Evolutionary conservation across 2,888 invertebrate species (phyloP), one percentile per base, ranked within the genome.

Genomic region (Mythimna ferrago): DNA sequence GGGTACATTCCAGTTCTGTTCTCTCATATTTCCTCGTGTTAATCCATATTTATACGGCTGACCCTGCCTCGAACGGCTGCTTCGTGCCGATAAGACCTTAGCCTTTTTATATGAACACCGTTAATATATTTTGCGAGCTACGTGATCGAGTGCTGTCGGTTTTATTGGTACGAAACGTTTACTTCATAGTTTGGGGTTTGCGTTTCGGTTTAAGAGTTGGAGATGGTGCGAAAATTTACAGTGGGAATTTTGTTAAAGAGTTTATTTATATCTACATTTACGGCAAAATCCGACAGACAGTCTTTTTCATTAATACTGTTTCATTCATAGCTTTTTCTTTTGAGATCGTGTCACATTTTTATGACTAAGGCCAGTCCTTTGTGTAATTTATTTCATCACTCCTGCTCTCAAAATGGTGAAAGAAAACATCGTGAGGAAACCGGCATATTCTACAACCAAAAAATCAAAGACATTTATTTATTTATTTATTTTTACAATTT

Each of bases 11-110:
- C 86, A 87, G 78, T 85, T 86, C 83, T 90, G 86, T 90, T 87
- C 76, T 78, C 90, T 93, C 91, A 93, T 93, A 94, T 93, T 94
- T 93, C 90, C 91, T 86, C 89, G 87, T 81, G 88, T 89, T 94
- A 94, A 94, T 94, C 94, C 94, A 94, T 94, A 94, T 95, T 95
- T 94, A 95, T 94, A 92, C 88, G 90, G 91, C 92, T 90, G 93
- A 92, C 94, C 94, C 93, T 88, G 87, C 86, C 81, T 86, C 84
- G 79, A 89, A 86, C 91, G 93, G 86, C 85, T 85, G 86, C 76
- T 86, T 77, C 84, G 73, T 78, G 76, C 76, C 85, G 84, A 85
- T 86, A 85, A 85, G 82, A 77, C 76, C 53, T 71, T 62, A 76
- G 70, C 78, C 76, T 92, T 85, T 85, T 86, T 85, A 86, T 84